Conservation (phyloP, 2,888 invertebrate species). For the Neoitamus cyanurus region DNA sequence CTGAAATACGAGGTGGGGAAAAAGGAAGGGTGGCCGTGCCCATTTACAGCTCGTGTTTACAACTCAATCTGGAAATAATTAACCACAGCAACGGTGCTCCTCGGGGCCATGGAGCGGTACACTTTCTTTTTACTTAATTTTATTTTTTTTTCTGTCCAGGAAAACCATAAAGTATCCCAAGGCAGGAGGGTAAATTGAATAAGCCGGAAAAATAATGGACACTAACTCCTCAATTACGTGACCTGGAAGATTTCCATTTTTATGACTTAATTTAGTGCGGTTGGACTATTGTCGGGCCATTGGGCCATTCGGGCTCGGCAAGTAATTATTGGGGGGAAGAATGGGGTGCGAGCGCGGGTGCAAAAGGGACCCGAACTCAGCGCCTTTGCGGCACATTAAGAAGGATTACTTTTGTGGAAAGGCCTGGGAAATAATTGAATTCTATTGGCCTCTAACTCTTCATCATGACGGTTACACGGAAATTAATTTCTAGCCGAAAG, state of each 20-base stretch:
- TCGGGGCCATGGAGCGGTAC: background rate
- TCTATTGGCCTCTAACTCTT: background rate
- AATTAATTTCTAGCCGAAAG: background rate
- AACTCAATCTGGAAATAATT: conserved; percentile 36
- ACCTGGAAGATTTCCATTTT: conserved; percentile 44
- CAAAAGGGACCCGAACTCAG: background rate
- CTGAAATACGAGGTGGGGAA: background rate
- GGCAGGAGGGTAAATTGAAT: conserved; percentile 32
- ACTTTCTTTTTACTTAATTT: background rate
- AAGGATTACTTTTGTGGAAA: background rate
- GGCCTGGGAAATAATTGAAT: conserved; percentile 24
- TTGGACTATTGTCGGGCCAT: background rate
- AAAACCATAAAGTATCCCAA: conserved; percentile 10
- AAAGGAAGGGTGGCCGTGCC: background rate
- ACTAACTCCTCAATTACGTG: conserved; percentile 44
- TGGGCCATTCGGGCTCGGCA: background rate
- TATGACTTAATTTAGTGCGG: conserved; percentile 35
- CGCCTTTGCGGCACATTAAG: background rate
- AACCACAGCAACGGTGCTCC: background rate
- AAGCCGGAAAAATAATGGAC: conserved; percentile 41
- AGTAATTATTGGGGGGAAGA: background rate
- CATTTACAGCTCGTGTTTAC: conserved; percentile 6
- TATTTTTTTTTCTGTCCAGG: background rate
- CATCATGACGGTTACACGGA: background rate
- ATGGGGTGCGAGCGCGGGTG: background rate